Evolutionary conservation across 2,113 vertebrate species (phyloP).

Genomic region (Bubo blakistoni): DNA sequence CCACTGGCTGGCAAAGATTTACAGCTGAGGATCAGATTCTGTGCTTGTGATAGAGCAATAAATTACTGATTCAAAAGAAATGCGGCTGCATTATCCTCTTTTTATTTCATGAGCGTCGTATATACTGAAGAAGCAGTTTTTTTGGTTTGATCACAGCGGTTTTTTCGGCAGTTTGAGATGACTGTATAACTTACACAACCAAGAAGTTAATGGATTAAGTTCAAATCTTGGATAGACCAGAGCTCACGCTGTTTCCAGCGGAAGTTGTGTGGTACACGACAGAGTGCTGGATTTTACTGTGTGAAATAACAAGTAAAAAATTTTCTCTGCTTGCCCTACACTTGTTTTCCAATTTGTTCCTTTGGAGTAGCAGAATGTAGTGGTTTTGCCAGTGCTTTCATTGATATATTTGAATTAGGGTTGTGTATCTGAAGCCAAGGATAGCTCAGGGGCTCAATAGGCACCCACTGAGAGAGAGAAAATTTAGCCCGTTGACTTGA

Average conservation of each 20-base stretch:
- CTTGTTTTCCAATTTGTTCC: background rate
- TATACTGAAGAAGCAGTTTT: background rate
- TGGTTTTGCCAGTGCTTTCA: background rate
- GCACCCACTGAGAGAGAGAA: background rate
- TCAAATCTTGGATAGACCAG: background rate
- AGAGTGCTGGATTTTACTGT: background rate
- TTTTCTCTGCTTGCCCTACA: background rate
- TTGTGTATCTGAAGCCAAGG: background rate
- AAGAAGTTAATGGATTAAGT: background rate
- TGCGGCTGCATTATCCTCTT: background rate
- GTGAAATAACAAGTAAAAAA: background rate
- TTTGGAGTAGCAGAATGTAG: background rate
- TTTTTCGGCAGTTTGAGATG: background rate
- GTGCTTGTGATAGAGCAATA: background rate
- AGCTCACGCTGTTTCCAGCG: rapidly evolving
- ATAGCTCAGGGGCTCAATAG: background rate
- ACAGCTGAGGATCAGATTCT: background rate
- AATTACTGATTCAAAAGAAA: background rate
- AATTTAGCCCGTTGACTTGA: background rate
- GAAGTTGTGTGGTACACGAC: background rate
- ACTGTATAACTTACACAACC: background rate
- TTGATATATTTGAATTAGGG: background rate
- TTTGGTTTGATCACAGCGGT: background rate
- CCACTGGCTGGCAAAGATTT: background rate
- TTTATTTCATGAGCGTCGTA: background rate